Base-by-base conservation (phyloP, 2,888 invertebrate genomes). In the Lottia gigantea region DNA sequence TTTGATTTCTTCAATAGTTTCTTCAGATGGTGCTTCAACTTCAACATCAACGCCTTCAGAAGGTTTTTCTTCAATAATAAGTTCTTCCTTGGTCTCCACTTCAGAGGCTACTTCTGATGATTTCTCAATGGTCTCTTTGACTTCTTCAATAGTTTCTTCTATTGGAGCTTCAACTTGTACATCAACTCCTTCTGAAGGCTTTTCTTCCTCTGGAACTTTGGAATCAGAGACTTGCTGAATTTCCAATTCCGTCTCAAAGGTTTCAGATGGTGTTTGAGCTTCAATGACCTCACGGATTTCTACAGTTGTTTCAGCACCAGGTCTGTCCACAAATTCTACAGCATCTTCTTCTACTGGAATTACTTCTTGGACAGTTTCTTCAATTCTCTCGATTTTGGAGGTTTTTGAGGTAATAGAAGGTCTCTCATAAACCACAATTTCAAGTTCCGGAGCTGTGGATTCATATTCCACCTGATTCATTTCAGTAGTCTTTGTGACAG, bases 131-230 rank as follows among this genome's bases (percentile, higher is more conserved):
- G 75, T 76, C 64, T 76, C 76, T 68, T 71, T 75, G 40, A 66
- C 66, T 67, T 78, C 79, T 68, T 80, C 80, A 70, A 76, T 75
- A n/a, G 68, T 62, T 65, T 71, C 71, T 23, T 66, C 67, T 16
- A 25, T 25, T 46, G 71, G 64, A 62, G 64, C 45, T 25, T 71
- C 68, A 45, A 55, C 47, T 26, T 70, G 66, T 31, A 68, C 62
- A 23, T 69, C 72, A 26, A 45, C 69, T 26, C 16, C 47, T 16
- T 61, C 47, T 31, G 62, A 19, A 45, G 62, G 67, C 16, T 47
- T 47, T 45, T 67, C 47, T n/a, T 67, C 67, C 23, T 67, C 61
- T n/a, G 46, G 45, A n/a, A 26, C 55, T 55, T 66, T 6, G 45
- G 63, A 66, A 25, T 72, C 64, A 31, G 72, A 46, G 19, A 25